Evolutionary conservation across 2,888 invertebrate species (phyloP).

Genomic region (Deilephila elpenor): DNA sequence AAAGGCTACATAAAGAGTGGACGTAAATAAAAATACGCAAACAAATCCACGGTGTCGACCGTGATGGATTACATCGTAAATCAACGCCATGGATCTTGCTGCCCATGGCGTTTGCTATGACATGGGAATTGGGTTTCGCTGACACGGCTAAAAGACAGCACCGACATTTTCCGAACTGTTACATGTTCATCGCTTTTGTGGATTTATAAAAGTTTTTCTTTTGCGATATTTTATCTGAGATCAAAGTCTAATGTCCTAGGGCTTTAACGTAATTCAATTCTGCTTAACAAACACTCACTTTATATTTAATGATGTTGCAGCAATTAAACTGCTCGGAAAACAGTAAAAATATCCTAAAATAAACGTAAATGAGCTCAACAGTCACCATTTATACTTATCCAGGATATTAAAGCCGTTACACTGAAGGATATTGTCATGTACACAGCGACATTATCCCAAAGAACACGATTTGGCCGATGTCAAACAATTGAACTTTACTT

Average conservation of each 20-base stretch:
- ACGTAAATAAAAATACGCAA: not conserved
- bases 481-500: constrained; percentile 23
- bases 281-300: too few species aligned
- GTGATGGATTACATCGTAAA: constrained; percentile 10
- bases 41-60: not conserved
- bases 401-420: constrained; percentile 10
- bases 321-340: not conserved
- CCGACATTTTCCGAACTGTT: too few species aligned
- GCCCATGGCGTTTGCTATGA: not conserved
- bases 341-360: not conserved
- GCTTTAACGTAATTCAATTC: too few species aligned
- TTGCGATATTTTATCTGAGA: too few species aligned
- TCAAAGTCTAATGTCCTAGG: too few species aligned
- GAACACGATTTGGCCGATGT: constrained; percentile 23
- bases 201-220: too few species aligned
- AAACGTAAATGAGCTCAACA: constrained; percentile 2
- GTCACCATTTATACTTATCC: constrained; percentile 12
- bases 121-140: not conserved
- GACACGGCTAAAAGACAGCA: too few species aligned
- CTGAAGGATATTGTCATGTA: constrained; percentile 7
- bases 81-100: constrained; percentile 9
- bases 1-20: not conserved
- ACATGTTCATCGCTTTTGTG: too few species aligned
- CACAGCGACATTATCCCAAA: constrained; percentile 11
- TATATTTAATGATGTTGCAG: too few species aligned